Percentiles rank a stretch among this genome's conserved stretches.
phyloP scores from a whole-genome alignment of 2,113 vertebrate genomes.

The Elephas maximus region DNA sequence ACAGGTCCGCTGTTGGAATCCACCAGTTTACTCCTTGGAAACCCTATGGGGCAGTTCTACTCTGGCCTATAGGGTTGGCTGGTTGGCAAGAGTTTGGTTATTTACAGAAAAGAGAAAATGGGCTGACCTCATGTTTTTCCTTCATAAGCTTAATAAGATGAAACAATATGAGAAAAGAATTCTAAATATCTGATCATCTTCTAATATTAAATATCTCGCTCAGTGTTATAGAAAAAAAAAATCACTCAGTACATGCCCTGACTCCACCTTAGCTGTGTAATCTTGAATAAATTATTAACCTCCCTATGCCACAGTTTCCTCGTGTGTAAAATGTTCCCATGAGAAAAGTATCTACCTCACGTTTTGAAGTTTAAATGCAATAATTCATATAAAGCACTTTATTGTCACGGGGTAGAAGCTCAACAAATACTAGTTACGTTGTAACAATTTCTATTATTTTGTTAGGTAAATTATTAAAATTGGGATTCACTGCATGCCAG shows the following conservation, averaged over 20 bases:
- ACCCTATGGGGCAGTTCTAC: no score
- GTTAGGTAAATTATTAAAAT: background rate
- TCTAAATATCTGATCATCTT: background rate
- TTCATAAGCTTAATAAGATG: background rate
- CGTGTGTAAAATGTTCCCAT: background rate
- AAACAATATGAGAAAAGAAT: background rate
- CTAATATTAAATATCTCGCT: background rate
- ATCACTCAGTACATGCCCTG: background rate
- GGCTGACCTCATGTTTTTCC: background rate
- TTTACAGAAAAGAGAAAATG: background rate
- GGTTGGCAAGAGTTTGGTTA: background rate
- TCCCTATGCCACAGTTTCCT: background rate
- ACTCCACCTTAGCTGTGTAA: background rate
- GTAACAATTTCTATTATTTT: background rate
- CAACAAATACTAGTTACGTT: background rate
- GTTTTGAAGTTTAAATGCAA: background rate
- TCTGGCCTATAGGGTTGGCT: no score
- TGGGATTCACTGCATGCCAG: background rate
- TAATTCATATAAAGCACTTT: background rate
- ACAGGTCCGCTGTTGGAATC: no score
- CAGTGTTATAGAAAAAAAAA: background rate
- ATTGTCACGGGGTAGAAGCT: background rate
- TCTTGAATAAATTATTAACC: background rate
- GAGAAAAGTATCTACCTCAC: background rate
- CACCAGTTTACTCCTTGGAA: no score